Conservation (phyloP, 2,888 invertebrate genomes). For the Acrobasis consociella region DNA sequence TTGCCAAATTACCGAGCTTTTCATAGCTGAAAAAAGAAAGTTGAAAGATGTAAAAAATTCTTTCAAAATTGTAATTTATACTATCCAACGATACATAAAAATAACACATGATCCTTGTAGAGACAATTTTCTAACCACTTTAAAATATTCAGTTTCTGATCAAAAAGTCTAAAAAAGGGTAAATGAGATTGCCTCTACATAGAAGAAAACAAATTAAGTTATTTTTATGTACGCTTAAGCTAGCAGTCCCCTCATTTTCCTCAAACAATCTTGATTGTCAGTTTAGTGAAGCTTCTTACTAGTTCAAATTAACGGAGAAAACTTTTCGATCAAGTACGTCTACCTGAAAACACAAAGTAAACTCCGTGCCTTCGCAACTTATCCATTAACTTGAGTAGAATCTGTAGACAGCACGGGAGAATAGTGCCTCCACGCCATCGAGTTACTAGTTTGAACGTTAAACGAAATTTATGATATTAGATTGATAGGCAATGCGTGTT, state of each 20-base stretch:
- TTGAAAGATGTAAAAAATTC: no score
- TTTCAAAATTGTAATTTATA: no score
- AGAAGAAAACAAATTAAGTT: background rate
- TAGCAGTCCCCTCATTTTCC: conserved; percentile 52
- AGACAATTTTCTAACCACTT: no score
- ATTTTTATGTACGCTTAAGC: conserved; percentile 30
- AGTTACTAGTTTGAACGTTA: conserved; percentile 67
- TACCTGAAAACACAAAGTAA: conserved; percentile 82
- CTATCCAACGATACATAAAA: no score
- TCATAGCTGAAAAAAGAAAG: no score
- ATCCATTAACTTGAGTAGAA: conserved; percentile 82
- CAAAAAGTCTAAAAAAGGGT: no score
- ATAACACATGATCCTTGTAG: no score
- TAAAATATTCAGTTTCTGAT: no score
- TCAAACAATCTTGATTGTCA: conserved; percentile 61
- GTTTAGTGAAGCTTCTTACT: conserved; percentile 72
- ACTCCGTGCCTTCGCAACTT: conserved; percentile 80
- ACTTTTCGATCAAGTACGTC: conserved; percentile 80
- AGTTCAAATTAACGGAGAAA: conserved; percentile 81
- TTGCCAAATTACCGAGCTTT: conserved; percentile 31
- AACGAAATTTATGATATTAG: conserved; percentile 68
- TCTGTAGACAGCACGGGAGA: conserved; percentile 78
- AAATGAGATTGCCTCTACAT: no score
- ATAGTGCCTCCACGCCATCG: conserved; percentile 57
- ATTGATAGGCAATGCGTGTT: conserved; percentile 54